Conservation (phyloP, 2,888 invertebrate species). For the Drosophila trichaetosa region DNA sequence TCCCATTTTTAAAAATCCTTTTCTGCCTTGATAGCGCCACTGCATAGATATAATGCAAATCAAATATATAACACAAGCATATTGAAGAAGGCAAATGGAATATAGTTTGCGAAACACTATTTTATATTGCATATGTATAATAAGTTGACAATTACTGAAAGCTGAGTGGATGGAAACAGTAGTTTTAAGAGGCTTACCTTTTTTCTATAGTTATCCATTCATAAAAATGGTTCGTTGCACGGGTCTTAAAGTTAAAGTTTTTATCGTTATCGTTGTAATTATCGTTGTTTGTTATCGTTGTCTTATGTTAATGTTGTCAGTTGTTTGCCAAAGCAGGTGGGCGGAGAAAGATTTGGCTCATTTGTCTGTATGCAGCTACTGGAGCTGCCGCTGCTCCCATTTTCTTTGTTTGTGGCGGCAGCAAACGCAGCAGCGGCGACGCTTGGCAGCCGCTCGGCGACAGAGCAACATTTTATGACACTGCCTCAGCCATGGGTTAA, state of each 20-base stretch:
- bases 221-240: slow-evolving; percentile 59
- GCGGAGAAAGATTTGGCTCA: slow-evolving; percentile 42
- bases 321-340: slow-evolving; percentile 39
- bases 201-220: slow-evolving; percentile 84
- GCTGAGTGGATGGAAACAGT: not conserved
- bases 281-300: slow-evolving; percentile 25
- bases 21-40: too few relatives aligned
- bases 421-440: slow-evolving; percentile 73
- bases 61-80: not conserved
- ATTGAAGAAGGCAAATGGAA: not conserved
- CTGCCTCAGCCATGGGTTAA: slow-evolving; percentile 16
- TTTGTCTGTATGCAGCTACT: slow-evolving; percentile 28
- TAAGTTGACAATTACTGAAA: not conserved
- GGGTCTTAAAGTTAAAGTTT: slow-evolving; percentile 20
- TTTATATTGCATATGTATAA: too few relatives aligned
- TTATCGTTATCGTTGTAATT: slow-evolving; percentile 24
- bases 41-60: not conserved
- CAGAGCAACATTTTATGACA: slow-evolving; percentile 50
- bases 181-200: slow-evolving; percentile 72
- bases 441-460: slow-evolving; percentile 53
- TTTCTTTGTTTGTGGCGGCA: slow-evolving; percentile 74
- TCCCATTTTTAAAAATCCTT: too few relatives aligned
- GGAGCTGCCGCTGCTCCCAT: slow-evolving; percentile 50
- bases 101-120: not conserved
- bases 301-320: slow-evolving; percentile 16